Evolutionary conservation across 2,888 invertebrate species (phyloP), one percentile per base, ranked within the genome.

Genomic region (Oscheius sp.): DNA sequence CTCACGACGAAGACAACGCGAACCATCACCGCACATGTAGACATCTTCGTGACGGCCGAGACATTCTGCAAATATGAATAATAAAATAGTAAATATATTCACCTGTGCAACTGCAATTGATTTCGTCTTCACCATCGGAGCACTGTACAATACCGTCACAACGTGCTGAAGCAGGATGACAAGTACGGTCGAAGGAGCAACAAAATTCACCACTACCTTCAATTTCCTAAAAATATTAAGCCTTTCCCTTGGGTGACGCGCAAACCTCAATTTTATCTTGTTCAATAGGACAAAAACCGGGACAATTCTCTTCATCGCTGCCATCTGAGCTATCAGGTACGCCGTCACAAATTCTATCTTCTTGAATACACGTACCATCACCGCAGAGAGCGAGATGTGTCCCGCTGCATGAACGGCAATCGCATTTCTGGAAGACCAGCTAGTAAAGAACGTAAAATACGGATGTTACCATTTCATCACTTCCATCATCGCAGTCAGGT

Each of bases 111-210:
- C 77, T 69, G 73, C 86, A 86, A 25, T 81, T 71, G 21, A 63
- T 52, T 68, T 86, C 86, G 66, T 86, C 86, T 13, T 74, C 74
- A 5, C 81, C 85, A 70, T 86, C 85, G 1, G 74, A 35, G 69
- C 86, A 86, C 27, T 86, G 80, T 1, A 61, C 75, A 9, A 75
- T 59, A 16, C 86, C 86, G 43, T 86, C 78, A 71, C 86, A 86
- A 27, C 84, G 78, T 12, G 72, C 63, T 35, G 43, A 27, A 16
- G 68, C 43, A 27, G 84, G 76, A 29, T 84, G 70, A 58, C 85
- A 86, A 25, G 68, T 76, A n/a, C 68, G 70, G 52, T 84, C 84
- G 6, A 45, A 52, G 0, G 52, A 56, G 70, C 86, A 86, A 46
- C 69, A 76, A 64, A 86, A 61, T 70, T 52, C 74, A 55, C 23